Evolutionary conservation across 2,797 vertebrate genomes (phyloP).

Genomic region (Platyrinchus mystaceus): DNA sequence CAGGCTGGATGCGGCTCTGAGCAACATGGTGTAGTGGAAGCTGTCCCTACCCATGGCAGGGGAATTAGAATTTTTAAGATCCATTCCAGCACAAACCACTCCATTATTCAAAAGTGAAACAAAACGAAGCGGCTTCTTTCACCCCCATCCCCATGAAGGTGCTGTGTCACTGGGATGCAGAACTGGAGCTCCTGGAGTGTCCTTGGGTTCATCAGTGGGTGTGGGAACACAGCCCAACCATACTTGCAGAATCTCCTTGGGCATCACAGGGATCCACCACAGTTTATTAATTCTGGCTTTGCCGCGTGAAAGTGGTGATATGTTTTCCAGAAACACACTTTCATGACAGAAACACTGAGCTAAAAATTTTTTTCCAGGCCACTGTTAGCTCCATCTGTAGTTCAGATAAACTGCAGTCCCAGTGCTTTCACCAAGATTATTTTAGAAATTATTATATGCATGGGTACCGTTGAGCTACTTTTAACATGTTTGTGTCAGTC

Average conservation of each 20-base stretch:
- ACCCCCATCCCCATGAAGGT: neutral
- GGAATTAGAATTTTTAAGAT: neutral
- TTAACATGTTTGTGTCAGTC: neutral
- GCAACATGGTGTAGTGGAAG: neutral
- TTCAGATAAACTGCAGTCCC: neutral
- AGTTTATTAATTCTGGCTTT: neutral
- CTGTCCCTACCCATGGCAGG: neutral
- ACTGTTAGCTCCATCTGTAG: fast-evolving
- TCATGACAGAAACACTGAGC: neutral
- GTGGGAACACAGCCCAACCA: fast-evolving
- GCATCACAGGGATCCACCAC: fast-evolving
- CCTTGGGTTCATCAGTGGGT: fast-evolving
- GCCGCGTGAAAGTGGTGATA: fast-evolving
- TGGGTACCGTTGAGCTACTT: neutral
- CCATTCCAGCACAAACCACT: fast-evolving
- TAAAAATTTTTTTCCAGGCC: neutral
- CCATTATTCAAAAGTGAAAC: too few relatives aligned
- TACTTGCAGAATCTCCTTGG: fast-evolving
- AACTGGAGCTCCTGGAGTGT: fast-evolving
- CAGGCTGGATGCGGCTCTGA: neutral
- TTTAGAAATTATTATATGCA: neutral
- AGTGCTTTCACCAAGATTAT: neutral
- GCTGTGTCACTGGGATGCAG: fast-evolving
- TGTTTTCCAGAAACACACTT: neutral
- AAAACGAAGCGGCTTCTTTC: neutral